These are phyloP conservation scores for Microcebus lehilahytsara DNA, from an alignment of 2,113 vertebrate genomes.

Conservation along the genomic window DNA sequence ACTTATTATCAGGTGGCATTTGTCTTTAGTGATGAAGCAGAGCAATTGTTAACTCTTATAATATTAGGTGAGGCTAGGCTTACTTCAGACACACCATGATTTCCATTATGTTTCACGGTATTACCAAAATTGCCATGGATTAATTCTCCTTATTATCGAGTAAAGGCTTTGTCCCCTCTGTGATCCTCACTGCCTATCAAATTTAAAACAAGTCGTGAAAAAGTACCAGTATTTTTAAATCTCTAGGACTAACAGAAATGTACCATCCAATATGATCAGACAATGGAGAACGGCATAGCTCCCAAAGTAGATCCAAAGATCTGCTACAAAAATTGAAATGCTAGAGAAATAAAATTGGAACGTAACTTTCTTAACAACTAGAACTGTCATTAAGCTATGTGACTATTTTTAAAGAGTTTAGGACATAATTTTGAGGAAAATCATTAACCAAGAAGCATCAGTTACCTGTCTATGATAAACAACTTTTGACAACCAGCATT, in stretches of 20 bases:
- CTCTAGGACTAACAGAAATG: conserved; percentile 62
- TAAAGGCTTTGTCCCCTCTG: background rate
- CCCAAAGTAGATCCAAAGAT: conserved; percentile 10
- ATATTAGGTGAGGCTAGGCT: background rate
- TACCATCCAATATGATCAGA: conserved; percentile 52
- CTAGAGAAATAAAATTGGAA: conserved; percentile 68
- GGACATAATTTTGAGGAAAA: conserved; percentile 63
- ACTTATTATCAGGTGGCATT: background rate
- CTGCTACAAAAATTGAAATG: conserved; percentile 66
- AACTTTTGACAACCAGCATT: conserved; percentile 22
- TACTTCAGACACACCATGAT: background rate
- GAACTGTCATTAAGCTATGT: conserved; percentile 15
- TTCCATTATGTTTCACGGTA: background rate
- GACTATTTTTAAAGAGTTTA: conserved; percentile 51
- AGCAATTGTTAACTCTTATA: background rate
- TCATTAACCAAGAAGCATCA: conserved; percentile 4
- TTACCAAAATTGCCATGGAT: background rate
- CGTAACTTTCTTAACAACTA: conserved; percentile 49
- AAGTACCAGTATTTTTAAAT: conserved; percentile 63
- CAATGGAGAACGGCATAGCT: conserved; percentile 56
- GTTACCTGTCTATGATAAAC: background rate
- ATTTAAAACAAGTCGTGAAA: conserved; percentile 46
- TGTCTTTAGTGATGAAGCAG: background rate
- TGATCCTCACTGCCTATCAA: conserved; percentile 58
- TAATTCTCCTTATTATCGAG: background rate